Evolutionary conservation across 1,140 invertebrate species (phyloP).

Genomic region (Macrotrachela quadricornifera): DNA sequence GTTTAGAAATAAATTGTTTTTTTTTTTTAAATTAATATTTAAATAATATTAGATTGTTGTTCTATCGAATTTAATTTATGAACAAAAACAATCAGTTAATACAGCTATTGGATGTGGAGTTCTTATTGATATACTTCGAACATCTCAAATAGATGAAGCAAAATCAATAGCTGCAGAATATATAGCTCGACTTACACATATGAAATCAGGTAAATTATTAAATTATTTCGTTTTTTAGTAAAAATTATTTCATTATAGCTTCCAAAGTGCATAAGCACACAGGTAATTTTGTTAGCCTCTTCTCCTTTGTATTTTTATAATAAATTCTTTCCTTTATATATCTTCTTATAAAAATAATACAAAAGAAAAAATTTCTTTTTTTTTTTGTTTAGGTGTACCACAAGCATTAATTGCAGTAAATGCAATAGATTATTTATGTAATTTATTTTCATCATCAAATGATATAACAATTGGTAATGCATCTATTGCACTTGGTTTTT

Average conservation of each 20-base stretch:
- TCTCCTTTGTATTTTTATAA: no score
- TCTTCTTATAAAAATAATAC: no score
- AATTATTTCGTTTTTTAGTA: neutral
- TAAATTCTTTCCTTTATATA: no score
- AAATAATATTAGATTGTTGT: no score
- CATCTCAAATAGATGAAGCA: slow-evolving; percentile 17
- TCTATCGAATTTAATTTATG: neutral
- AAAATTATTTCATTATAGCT: no score
- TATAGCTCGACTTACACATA: slow-evolving; percentile 23
- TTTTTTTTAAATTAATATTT: no score
- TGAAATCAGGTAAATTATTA: slow-evolving; percentile 18
- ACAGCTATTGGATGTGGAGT: slow-evolving; percentile 26
- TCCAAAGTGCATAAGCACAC: no score
- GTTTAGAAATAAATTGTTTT: neutral
- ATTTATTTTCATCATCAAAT: no score
- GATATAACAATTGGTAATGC: slow-evolving; percentile 11
- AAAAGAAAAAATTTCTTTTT: no score
- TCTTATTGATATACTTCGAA: slow-evolving; percentile 20
- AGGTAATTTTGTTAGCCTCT: no score
- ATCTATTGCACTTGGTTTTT: slow-evolving; percentile 25
- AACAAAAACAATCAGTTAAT: slow-evolving; percentile 5
- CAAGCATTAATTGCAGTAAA: neutral
- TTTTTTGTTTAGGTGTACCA: no score
- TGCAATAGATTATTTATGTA: no score
- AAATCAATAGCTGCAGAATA: slow-evolving; percentile 19